Percentiles rank a stretch among this genome's conserved stretches.
phyloP scores from a whole-genome alignment of 2,888 invertebrate species.

The Apocheima hispidaria region DNA sequence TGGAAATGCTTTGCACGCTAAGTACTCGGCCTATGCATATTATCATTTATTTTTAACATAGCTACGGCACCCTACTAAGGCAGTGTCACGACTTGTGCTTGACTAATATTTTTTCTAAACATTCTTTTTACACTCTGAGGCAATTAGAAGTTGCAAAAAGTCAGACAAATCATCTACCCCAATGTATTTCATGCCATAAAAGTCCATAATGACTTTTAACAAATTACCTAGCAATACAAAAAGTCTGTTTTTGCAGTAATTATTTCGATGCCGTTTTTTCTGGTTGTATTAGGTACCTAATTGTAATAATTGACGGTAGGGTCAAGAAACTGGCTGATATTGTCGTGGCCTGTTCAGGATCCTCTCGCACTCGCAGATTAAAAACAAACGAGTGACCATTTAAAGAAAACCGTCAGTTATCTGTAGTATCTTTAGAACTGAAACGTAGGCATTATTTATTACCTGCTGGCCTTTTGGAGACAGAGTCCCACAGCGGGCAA shows the following conservation, averaged over 20 bases:
- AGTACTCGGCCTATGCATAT: too few relatives aligned
- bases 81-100: too few relatives aligned
- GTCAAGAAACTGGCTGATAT: slow-evolving; percentile 69
- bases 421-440: too few relatives aligned
- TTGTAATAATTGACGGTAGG: slow-evolving; percentile 56
- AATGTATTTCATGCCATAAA: slow-evolving; percentile 45
- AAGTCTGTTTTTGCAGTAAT: slow-evolving; percentile 53
- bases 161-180: slow-evolving; percentile 40
- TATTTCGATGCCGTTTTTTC: slow-evolving; percentile 54
- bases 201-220: slow-evolving; percentile 42
- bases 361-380: slow-evolving; percentile 47
- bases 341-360: slow-evolving; percentile 65
- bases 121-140: slow-evolving; percentile 43
- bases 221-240: slow-evolving; percentile 45
- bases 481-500: too few relatives aligned
- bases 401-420: too few relatives aligned
- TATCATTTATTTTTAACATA: too few relatives aligned
- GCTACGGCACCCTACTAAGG: too few relatives aligned
- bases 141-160: slow-evolving; percentile 46
- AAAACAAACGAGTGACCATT: too few relatives aligned
- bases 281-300: slow-evolving; percentile 54
- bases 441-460: too few relatives aligned
- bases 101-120: slow-evolving; percentile 40
- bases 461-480: too few relatives aligned
- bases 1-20: too few relatives aligned